Evolutionary conservation across 2,113 vertebrate species (phyloP).

Genomic region (Taxidea taxus): DNA sequence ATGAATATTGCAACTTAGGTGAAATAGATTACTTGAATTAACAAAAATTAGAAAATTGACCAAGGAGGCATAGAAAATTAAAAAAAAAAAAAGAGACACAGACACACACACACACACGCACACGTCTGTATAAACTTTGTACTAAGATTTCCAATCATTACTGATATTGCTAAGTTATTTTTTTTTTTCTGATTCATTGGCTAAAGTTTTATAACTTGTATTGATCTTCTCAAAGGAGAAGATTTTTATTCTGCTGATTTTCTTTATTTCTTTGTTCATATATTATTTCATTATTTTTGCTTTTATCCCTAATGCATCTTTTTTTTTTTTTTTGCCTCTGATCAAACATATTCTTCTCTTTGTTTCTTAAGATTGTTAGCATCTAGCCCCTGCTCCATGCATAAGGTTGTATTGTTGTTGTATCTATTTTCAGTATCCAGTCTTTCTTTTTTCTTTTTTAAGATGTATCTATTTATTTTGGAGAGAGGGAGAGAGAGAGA

Average conservation of each 20-base stretch:
- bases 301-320: neutral
- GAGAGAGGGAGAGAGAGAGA: neutral
- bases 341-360: neutral
- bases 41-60: neutral
- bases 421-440: neutral
- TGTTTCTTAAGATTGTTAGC: neutral
- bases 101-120: neutral
- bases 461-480: neutral
- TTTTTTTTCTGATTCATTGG: neutral
- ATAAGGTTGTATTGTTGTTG: neutral
- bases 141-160: neutral
- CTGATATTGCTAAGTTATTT: neutral
- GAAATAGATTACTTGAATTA: neutral
- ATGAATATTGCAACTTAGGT: neutral
- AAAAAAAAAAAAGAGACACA: neutral
- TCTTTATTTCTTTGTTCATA: neutral
- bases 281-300: neutral
- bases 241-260: neutral
- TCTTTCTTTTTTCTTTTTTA: neutral
- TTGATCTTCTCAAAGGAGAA: neutral
- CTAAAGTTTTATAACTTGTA: neutral
- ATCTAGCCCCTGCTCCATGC: neutral
- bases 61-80: neutral
- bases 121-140: neutral
- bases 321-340: neutral